Evolutionary conservation across 2,113 vertebrate genomes (phyloP).

Genomic region (western clawed frog (Xenopus tropicalis)): DNA sequence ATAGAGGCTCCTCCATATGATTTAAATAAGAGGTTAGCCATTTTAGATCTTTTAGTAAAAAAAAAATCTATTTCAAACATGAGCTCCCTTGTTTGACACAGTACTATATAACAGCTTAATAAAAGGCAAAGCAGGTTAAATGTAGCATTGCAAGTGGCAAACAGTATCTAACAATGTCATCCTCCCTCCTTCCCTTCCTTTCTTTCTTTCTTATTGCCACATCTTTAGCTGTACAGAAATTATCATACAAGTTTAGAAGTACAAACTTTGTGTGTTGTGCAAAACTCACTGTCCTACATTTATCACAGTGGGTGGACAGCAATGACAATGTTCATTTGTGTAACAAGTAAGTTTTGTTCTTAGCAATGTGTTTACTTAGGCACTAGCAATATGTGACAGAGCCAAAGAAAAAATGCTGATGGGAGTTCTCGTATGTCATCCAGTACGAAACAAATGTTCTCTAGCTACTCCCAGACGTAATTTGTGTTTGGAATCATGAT

Average conservation of each 20-base stretch:
- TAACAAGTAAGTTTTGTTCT: constrained; percentile 8
- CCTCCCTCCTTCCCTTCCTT: too few species aligned
- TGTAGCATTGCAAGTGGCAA: too few species aligned
- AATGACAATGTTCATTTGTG: constrained; percentile 15
- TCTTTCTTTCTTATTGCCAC: too few species aligned
- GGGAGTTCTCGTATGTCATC: background rate
- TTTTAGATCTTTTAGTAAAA: too few species aligned
- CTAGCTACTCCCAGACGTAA: background rate
- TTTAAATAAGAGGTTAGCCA: too few species aligned
- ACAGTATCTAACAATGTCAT: too few species aligned
- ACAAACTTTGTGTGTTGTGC: constrained; percentile 15
- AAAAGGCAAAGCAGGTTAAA: too few species aligned
- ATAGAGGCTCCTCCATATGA: too few species aligned
- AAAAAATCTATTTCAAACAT: too few species aligned
- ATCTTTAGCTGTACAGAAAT: background rate
- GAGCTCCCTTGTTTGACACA: too few species aligned
- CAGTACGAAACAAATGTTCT: background rate
- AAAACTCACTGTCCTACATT: constrained; percentile 4
- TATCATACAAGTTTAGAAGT: background rate
- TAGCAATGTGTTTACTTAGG: constrained; percentile 18
- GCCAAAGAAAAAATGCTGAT: constrained; percentile 17
- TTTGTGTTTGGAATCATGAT: background rate
- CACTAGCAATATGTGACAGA: constrained; percentile 5
- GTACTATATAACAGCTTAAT: too few species aligned
- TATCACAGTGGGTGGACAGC: constrained; percentile 11